Evolutionary conservation across 2,113 vertebrate genomes (phyloP).

Genomic region (Eudyptes chrysolophus): DNA sequence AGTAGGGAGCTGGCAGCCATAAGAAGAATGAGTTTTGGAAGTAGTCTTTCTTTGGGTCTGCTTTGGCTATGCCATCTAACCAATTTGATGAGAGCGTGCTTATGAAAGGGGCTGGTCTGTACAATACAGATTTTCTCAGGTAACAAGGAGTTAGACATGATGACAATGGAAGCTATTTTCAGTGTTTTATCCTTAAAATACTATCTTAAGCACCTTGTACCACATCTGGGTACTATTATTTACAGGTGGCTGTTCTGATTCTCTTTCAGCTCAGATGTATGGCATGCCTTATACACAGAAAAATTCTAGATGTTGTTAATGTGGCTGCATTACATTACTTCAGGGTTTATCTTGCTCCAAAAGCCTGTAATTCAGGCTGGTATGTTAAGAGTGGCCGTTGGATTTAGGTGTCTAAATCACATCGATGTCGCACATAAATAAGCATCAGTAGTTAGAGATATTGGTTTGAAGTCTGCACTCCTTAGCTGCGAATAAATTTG

Average conservation of each 20-base stretch:
- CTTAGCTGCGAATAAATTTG: neutral
- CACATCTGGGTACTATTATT: neutral
- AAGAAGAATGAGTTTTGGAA: neutral
- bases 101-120: neutral
- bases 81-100: neutral
- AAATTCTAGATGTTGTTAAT: neutral
- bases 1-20: neutral
- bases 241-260: neutral
- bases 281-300: neutral
- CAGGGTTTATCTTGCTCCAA: neutral
- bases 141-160: neutral
- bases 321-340: neutral
- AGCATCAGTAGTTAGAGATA: neutral
- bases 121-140: neutral
- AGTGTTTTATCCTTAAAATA: neutral
- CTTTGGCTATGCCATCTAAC: neutral
- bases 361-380: neutral
- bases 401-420: constrained; percentile 26
- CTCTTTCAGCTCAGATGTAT: neutral
- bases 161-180: neutral
- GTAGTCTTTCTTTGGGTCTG: neutral
- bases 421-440: neutral
- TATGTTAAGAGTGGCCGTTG: neutral
- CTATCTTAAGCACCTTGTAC: neutral
- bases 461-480: neutral